Evolutionary conservation across 2,888 invertebrate species (phyloP), one percentile per base, ranked within the genome.

Genomic region (Amphipyra berbera): DNA sequence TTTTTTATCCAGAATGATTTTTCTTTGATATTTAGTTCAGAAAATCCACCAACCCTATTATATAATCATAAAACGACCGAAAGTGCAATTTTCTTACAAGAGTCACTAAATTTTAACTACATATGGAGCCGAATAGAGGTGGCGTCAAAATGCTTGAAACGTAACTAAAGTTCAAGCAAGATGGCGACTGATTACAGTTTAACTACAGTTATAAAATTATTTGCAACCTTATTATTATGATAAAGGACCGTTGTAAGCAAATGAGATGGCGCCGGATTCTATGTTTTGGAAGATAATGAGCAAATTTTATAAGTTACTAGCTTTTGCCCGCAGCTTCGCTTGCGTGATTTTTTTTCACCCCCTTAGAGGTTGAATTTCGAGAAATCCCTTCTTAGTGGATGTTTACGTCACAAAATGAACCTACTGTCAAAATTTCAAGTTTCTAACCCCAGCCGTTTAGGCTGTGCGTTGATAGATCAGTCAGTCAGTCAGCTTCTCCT

Each of bases 21-120:
- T n/a, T n/a, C n/a, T n/a, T n/a, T n/a, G n/a, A n/a, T n/a, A n/a
- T n/a, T n/a, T n/a, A n/a, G n/a, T 52, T 6, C 15, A 12, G 6
- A 41, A 53, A 49, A 21, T 38, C 7, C 41, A 35, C n/a, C 66
- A 58, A n/a, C 37, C 38, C 47, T 67, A 45, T 0, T 1, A 1
- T 0, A 13, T 45, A 45, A 59, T 38, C 9, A 50, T 71, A 54
- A 58, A 54, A 27, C 33, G 33, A 5, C 1, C 1, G 35, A 35
- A 46, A 46, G 40, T 35, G 14, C 14, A 38, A 54, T 59, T 60
- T 38, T 52, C 45, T 60, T 44, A 10, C 33, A 48, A 45, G 56
- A 45, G 35, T 57, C 37, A 42, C n/a, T 58, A 58, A 69, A 76
- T 62, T 68, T 68, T 66, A 66, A 66, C 61, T 52, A 63, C 62